Evolutionary conservation across 2,113 vertebrate species (phyloP), one percentile per base, ranked within the genome.

Genomic region (Gnathonemus longibarbis): DNA sequence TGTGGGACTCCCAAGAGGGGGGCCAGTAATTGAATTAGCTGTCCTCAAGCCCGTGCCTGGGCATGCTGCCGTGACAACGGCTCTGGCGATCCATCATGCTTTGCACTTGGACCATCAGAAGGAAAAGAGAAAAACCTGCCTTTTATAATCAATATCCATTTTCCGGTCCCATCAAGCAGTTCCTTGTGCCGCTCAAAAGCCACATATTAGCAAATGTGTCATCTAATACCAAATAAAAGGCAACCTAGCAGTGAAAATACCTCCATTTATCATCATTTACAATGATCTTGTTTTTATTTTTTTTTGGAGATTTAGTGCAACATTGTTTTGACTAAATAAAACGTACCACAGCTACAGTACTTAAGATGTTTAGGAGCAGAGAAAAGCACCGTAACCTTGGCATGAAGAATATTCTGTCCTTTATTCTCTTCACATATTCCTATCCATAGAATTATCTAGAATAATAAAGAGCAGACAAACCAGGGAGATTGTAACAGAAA

Each of bases 81-180:
- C 91, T 91, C 92, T 31, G 84, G 92, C 90, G 92, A 95, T 95
- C 93, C 91, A 94, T 95, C 93, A 94, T 84, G 89, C 90, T 94
- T 93, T 93, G 91, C 89, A 90, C 91, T 87, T 91, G 24, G 83
- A 48, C 83, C 94, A 93, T 94, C 92, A 94, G 91, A 92, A 88
- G 89, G 92, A 91, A 90, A 8, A 35, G 53, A 91, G 91, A 87
- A 88, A 90, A 90, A 91, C 92, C 91, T 95, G 93, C 92, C 93
- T 94, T 94, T 94, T 93, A 93, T 93, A 96, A 96, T 96, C 95
- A 96, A 96, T 96, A 96, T 95, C 95, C 94, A 95, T 96, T 96
- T 95, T 93, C 95, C 91, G 21, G 53, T 91, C 92, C 94, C 95
- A 95, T 96, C 95, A 95, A 95, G 93, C 94, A 94, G 93, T 93